phyloP scores from a whole-genome alignment of 2,113 vertebrate species.

The human (Homo sapiens) region DNA sequence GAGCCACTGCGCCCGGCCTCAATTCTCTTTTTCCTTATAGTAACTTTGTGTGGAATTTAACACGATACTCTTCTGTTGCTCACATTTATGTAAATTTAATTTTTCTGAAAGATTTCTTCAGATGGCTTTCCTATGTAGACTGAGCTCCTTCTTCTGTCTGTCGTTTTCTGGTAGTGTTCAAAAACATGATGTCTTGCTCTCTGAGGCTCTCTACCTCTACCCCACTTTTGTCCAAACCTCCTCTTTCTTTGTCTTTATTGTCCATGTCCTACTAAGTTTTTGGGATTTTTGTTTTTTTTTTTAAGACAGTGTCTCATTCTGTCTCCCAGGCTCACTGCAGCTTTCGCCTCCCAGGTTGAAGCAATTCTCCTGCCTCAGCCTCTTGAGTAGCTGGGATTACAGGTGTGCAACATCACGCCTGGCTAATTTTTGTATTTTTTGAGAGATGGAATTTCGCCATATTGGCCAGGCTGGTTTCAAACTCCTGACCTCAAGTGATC shows the following conservation, averaged over 20 bases:
- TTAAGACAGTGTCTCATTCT: background rate
- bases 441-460: no score
- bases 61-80: background rate
- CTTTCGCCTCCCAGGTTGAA: background rate
- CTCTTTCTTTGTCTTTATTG: background rate
- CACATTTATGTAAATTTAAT: no score
- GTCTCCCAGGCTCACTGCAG: background rate
- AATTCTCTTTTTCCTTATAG: background rate
- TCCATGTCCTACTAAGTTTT: background rate
- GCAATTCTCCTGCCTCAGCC: background rate
- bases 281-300: background rate
- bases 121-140: no score
- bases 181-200: no score
- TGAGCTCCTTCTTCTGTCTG: no score
- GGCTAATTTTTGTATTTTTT: no score
- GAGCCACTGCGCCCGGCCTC: no score
- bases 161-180: no score
- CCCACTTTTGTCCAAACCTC: background rate
- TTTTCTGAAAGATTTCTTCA: no score
- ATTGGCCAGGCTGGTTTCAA: no score
- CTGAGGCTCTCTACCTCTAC: background rate
- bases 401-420: background rate
- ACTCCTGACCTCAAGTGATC: no score
- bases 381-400: background rate
- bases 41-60: background rate